Base-by-base conservation (phyloP, 2,888 invertebrate genomes). In the Pandemis cinnamomeana region DNA sequence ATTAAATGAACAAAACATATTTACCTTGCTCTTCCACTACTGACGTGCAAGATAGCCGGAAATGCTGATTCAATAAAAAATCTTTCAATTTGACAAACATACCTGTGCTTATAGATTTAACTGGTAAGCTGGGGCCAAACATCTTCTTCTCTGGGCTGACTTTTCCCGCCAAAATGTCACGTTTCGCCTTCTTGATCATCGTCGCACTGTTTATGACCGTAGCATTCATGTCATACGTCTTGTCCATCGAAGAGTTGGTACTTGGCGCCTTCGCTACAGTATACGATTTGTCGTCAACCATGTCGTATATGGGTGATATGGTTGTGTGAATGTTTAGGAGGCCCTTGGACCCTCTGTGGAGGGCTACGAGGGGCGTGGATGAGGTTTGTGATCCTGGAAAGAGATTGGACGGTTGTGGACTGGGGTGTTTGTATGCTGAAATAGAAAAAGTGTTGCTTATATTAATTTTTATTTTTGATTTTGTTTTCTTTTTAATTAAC, bases 221-320 rank as follows among this genome's bases (percentile, higher is more conserved):
- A 0, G 87, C 79, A 55, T 89, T 90, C 80, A 86, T 82, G 20
- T 90, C 87, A 68, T 84, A 87, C 0, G 88, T 89, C 53, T 82
- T 78, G 55, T 89, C 88, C 85, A 86, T 84, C 0, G 76, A 69
- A 0, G 81, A 71, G 7, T 81, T 81, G 0, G 82, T 66, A 42
- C 81, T 86, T 0, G 83, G 77, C 0, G 78, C 83, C 75, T 88
- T 91, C 0, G 86, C 81, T 0, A 90, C 67, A 0, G 89, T 89
- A 76, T 89, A 91, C 0, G 91, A 89, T 70, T 91, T 90, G 53
- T 91, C 91, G 69, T 88, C 87, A 0, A 87, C 68, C 81, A 86
- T 84, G 60, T 91, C 91, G 85, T 89, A 92, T 15, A 94, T 94
- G 0, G 94, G 94, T 0, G 94, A 94, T 82, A 94, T 90, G 0